Conservation (phyloP, 2,113 vertebrate genomes). For the Halcyon senegalensis region DNA sequence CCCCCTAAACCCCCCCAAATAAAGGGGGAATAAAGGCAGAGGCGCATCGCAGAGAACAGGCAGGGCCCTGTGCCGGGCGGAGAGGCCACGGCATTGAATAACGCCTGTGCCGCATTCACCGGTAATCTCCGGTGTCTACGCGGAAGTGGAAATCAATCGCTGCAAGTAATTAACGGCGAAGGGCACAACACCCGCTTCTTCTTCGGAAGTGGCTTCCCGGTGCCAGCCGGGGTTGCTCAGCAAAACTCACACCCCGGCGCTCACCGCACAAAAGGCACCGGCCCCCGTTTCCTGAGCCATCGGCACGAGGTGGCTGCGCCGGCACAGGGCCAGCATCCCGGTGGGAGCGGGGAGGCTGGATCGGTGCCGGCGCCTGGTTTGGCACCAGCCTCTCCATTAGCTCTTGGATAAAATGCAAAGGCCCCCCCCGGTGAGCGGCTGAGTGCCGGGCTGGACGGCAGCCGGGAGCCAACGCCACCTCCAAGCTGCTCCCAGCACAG, state of each 20-base stretch:
- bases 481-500: neutral
- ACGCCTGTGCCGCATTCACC: neutral
- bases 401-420: neutral
- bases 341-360: neutral
- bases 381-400: neutral
- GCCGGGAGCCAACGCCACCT: neutral
- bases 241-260: neutral
- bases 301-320: neutral
- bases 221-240: neutral
- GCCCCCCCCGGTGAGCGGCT: neutral
- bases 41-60: neutral
- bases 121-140: neutral
- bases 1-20: neutral
- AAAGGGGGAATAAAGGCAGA: neutral
- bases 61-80: neutral
- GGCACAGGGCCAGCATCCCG: neutral
- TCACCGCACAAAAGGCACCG: neutral
- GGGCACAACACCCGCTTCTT: neutral
- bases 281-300: neutral
- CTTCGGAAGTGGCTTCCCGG: neutral
- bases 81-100: neutral
- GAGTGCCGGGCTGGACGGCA: neutral
- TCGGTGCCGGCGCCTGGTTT: neutral
- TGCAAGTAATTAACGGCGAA: neutral
- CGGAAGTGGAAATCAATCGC: slow-evolving; percentile 20